Conservation (phyloP, 2,113 vertebrate genomes). For the Pedetes capensis region DNA sequence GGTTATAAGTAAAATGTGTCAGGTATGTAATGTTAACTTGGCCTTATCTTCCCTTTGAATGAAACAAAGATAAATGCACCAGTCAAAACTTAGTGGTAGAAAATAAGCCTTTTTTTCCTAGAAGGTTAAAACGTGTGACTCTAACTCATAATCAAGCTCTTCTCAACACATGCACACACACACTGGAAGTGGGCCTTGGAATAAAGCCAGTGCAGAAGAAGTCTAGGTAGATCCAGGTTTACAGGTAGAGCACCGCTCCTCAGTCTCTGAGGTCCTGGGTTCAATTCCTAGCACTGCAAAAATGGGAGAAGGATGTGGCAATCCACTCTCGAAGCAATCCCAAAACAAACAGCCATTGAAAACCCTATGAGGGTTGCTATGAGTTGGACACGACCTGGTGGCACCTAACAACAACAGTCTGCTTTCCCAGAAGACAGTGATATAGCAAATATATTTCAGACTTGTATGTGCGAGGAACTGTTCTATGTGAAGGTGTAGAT, state of each 20-base stretch:
- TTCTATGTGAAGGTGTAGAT: not conserved
- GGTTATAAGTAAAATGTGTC: not conserved
- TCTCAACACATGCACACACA: not conserved
- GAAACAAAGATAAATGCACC: not conserved
- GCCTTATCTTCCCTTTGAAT: not conserved
- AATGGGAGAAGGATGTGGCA: no score
- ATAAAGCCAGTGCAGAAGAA: not conserved
- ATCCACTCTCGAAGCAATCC: no score
- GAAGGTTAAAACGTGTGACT: not conserved
- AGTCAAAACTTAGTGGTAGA: not conserved
- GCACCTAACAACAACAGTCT: no score
- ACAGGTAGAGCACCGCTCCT: no score
- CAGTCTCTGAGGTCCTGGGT: no score
- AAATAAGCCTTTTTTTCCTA: not conserved
- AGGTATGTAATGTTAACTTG: not conserved
- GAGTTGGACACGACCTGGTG: no score
- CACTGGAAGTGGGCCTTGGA: not conserved
- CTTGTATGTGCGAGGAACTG: not conserved
- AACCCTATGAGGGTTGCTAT: no score
- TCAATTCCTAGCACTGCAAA: no score
- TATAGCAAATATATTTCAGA: not conserved
- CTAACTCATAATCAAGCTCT: not conserved
- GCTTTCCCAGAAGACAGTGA: not conserved
- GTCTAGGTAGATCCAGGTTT: not conserved
- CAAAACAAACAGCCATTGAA: no score